Evolutionary conservation across 2,888 invertebrate species (phyloP).

Genomic region (Rhagophthalmus giganteus): DNA sequence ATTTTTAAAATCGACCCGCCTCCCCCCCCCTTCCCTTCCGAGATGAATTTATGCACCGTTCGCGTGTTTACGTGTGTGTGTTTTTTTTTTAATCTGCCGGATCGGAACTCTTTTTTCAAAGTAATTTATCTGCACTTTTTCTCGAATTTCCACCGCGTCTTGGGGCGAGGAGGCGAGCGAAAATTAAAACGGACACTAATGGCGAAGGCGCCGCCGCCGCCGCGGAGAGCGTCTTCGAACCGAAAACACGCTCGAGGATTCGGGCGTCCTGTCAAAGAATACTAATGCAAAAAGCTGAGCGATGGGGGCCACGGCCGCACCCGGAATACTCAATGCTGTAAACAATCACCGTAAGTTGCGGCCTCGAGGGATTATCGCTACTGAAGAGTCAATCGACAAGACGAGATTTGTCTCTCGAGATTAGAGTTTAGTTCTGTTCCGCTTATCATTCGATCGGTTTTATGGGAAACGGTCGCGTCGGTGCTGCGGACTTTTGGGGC

Average conservation of each 20-base stretch:
- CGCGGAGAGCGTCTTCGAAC: no score
- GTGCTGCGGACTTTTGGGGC: no score
- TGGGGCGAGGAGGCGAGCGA: no score
- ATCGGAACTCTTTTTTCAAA: no score
- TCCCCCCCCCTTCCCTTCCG: no score
- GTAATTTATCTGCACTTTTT: background rate
- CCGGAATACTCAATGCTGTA: slow-evolving; percentile 34
- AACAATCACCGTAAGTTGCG: slow-evolving; percentile 33
- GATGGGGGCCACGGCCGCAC: slow-evolving; percentile 24
- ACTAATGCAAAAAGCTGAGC: slow-evolving; percentile 31
- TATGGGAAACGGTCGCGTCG: no score
- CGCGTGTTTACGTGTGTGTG: background rate
- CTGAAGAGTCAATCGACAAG: slow-evolving; percentile 25
- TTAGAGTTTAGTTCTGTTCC: no score
- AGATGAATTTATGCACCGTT: background rate
- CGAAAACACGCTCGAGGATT: no score
- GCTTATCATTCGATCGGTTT: no score
- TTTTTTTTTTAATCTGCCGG: no score
- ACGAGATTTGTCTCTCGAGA: slow-evolving; percentile 12
- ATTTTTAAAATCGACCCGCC: no score
- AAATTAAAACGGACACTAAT: background rate
- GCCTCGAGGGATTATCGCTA: slow-evolving; percentile 15
- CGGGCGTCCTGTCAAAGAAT: slow-evolving; percentile 31
- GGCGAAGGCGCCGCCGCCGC: background rate
- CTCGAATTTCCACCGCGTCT: no score